Conservation (phyloP, 64 coral and sea anemone genomes). For the Actinia equina region DNA sequence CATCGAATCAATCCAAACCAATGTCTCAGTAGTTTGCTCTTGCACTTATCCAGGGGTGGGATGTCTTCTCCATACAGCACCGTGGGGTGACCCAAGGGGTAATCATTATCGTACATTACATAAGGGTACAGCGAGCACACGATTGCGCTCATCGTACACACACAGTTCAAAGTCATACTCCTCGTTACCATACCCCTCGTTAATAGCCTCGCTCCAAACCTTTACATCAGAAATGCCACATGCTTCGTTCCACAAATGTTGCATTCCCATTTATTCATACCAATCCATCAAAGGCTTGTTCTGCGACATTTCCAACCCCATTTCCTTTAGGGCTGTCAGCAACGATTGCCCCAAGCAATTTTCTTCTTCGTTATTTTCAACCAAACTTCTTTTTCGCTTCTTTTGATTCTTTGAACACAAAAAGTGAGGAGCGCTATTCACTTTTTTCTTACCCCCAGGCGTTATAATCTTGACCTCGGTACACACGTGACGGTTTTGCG, state of each 20-base stretch:
- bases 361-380: neutral
- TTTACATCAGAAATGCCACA: neutral
- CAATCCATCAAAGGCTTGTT: neutral
- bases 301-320: no score
- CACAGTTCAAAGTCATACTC: neutral
- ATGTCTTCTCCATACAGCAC: neutral
- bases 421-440: neutral
- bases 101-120: neutral
- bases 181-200: neutral
- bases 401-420: no score
- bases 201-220: neutral
- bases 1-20: neutral
- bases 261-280: neutral
- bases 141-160: neutral
- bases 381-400: neutral
- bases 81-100: neutral
- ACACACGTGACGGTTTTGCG: neutral
- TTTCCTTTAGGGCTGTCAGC: neutral
- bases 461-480: neutral
- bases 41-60: neutral
- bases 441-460: neutral
- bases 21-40: neutral
- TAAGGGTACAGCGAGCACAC: neutral
- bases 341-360: neutral
- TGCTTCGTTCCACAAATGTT: neutral